Conservation (phyloP, 2,888 invertebrate genomes). For the Philereme transversata region DNA sequence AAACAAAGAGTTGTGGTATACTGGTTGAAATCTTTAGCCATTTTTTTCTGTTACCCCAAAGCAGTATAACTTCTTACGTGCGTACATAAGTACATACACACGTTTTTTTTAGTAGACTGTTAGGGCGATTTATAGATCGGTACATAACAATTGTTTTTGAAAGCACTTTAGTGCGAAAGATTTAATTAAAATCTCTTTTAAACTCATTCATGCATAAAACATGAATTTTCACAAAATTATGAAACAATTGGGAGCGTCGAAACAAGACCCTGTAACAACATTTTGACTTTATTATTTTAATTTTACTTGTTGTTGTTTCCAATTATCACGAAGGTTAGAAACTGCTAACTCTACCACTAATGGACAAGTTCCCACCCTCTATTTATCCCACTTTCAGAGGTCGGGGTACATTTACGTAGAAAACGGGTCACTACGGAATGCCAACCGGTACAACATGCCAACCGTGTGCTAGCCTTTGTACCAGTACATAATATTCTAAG, state of each 20-base stretch:
- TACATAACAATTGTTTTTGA: too few relatives aligned
- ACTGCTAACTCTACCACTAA: slow-evolving; percentile 27
- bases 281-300: slow-evolving; percentile 32
- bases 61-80: too few relatives aligned
- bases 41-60: too few relatives aligned
- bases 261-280: slow-evolving; percentile 12
- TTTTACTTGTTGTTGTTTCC: slow-evolving; percentile 33
- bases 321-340: slow-evolving; percentile 29
- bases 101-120: too few relatives aligned
- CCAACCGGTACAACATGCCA: background rate
- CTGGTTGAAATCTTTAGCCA: too few relatives aligned
- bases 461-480: too few relatives aligned
- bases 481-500: too few relatives aligned
- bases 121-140: too few relatives aligned
- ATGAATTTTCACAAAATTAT: background rate
- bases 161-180: too few relatives aligned
- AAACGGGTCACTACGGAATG: background rate
- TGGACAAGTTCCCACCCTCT: slow-evolving; percentile 34
- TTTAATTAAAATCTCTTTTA: too few relatives aligned
- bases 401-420: background rate
- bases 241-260: slow-evolving; percentile 1
- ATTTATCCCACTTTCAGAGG: slow-evolving; percentile 37
- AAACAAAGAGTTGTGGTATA: too few relatives aligned
- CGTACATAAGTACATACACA: too few relatives aligned
- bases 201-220: background rate